Evolutionary conservation across 2,888 invertebrate species (phyloP).

Genomic region (Scaptodrosophila latifasciaeformis): DNA sequence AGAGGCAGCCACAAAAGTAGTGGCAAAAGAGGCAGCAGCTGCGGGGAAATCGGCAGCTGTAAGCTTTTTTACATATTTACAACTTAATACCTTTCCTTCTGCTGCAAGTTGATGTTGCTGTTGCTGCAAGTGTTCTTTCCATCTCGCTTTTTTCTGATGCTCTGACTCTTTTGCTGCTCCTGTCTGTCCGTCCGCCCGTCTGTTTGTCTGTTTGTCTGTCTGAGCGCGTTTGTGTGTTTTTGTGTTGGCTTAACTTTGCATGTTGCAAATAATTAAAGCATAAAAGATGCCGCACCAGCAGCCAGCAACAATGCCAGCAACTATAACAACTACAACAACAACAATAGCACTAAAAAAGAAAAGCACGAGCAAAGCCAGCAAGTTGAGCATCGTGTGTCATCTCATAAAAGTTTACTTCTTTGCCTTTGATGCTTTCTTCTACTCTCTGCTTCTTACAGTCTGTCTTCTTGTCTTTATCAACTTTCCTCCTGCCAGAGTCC

Average conservation of each 20-base stretch:
- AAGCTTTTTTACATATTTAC: conserved; percentile 54
- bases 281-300: conserved; percentile 42
- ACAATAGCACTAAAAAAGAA: too few relatives aligned
- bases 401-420: conserved; percentile 37
- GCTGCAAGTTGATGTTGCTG: too few relatives aligned
- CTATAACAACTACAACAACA: not conserved
- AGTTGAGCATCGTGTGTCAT: conserved; percentile 54
- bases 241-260: conserved; percentile 50
- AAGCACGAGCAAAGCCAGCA: conserved; percentile 27
- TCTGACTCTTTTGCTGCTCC: not conserved
- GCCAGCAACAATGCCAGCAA: not conserved
- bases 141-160: too few relatives aligned
- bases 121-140: too few relatives aligned
- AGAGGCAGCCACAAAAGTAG: not conserved
- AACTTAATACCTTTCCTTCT: conserved; percentile 49
- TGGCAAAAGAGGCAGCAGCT: not conserved
- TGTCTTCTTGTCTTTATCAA: not conserved
- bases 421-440: conserved; percentile 49
- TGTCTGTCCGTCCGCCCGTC: conserved; percentile 28
- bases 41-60: conserved; percentile 39
- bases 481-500: not conserved
- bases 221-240: conserved; percentile 15
- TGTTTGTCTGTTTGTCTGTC: conserved; percentile 9
- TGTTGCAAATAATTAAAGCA: conserved; percentile 62
- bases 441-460: conserved; percentile 6